These are phyloP conservation scores for Aphis gossypii DNA, from an alignment of 1,140 invertebrate genomes.

Conservation along the genomic window DNA sequence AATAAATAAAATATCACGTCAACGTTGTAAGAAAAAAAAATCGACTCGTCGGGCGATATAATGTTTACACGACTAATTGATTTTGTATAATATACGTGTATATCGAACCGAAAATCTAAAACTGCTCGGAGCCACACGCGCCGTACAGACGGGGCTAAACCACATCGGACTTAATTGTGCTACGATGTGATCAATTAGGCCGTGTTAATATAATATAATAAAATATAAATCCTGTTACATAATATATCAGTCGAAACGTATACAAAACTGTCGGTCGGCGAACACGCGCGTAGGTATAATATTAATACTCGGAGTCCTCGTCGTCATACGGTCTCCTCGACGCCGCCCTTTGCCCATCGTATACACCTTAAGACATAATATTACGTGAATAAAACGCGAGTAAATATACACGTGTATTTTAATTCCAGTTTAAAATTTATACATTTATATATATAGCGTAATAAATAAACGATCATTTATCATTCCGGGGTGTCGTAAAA, in stretches of 20 bases:
- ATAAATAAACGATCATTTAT: constrained; percentile 15
- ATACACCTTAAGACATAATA: neutral
- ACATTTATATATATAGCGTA: neutral
- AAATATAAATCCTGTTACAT: neutral
- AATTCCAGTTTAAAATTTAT: constrained; percentile 9
- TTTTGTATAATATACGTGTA: constrained; percentile 1
- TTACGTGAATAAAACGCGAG: neutral
- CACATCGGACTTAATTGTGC: neutral
- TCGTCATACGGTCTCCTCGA: neutral
- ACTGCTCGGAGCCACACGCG: neutral
- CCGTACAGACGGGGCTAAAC: neutral
- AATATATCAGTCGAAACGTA: neutral
- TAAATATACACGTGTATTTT: neutral
- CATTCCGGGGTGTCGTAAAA: constrained; percentile 26
- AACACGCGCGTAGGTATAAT: neutral
- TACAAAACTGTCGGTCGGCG: neutral
- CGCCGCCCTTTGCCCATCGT: neutral
- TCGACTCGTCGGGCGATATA: neutral
- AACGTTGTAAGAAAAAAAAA: neutral
- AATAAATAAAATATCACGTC: constrained; percentile 2
- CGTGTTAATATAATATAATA: neutral
- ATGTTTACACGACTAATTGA: constrained; percentile 17
- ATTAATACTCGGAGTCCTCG: neutral
- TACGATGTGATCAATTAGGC: neutral
- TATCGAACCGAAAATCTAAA: neutral